phyloP scores from a whole-genome alignment of 2,113 vertebrate genomes.

The Ramphastos sulfuratus region DNA sequence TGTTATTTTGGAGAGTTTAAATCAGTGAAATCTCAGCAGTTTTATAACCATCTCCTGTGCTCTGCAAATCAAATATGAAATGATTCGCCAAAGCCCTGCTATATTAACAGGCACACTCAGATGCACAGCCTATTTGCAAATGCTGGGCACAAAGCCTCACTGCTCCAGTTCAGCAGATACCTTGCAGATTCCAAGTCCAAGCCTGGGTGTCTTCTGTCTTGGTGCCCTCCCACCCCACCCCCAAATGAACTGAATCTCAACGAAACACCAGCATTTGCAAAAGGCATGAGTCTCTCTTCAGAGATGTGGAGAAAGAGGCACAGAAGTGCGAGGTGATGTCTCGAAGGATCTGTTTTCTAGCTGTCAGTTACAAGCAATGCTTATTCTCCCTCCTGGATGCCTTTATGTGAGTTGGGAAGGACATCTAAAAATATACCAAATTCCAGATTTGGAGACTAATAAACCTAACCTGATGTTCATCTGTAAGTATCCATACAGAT shows the following conservation, averaged over 20 bases:
- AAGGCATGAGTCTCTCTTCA: conserved; percentile 2
- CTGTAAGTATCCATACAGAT: not conserved
- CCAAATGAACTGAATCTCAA: not conserved
- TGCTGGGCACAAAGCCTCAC: not conserved
- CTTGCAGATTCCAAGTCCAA: not conserved
- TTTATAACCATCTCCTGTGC: not conserved
- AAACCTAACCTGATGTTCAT: conserved; percentile 20
- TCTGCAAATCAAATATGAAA: not conserved
- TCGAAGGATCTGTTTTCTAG: not conserved
- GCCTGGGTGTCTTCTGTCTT: not conserved
- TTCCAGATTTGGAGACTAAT: conserved; percentile 17
- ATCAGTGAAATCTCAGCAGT: not conserved
- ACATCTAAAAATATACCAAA: conserved; percentile 2
- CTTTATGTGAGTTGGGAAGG: not conserved
- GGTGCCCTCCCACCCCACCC: not conserved
- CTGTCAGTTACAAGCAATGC: not conserved
- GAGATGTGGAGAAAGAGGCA: not conserved
- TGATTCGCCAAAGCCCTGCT: not conserved
- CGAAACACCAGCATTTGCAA: not conserved
- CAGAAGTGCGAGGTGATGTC: not conserved
- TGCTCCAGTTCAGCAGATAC: not conserved
- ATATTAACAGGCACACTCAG: not conserved
- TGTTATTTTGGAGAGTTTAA: not conserved
- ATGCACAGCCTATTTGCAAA: not conserved
- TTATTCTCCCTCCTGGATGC: not conserved